Base-by-base conservation (phyloP, 2,888 invertebrate species). In the Aromia moschata region DNA sequence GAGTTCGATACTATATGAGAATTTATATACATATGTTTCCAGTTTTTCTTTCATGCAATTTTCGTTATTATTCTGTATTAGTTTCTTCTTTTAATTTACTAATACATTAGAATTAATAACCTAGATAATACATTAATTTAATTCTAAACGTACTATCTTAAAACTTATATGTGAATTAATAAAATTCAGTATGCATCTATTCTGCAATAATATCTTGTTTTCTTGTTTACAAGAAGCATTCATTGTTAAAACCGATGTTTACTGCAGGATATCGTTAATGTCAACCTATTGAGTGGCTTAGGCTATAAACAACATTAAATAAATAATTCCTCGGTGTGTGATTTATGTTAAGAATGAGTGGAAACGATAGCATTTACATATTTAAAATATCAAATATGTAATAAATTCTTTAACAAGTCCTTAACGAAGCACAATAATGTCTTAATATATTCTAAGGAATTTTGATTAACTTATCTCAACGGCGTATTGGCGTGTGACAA, bases 371-470 rank as follows among this genome's bases (percentile, higher is more conserved):
- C 14, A 49, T 40, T 51, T 51, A 16, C 51, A 51, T 40, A 30
- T 51, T 51, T 14, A 51, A 30, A 40, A 51, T 40, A 40, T 51
- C 51, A 51, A 51, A 51, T 40, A 37, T 25, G 11, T 49, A 45
- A 45, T 49, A 49, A 49, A 38, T 49, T 49, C 25, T 15, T 37
- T 20, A 43, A 43, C 43, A 44, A 40, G 37, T 51, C 16, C 51
- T 31, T 51, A 40, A 51, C 37, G 51, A 51, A 38, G 40, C 20
- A 40, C 30, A 51, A 40, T 51, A 55, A 55, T 25, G 38, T 46
- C 55, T 55, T 55, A 55, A 55, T 55, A 54, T 45, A 46, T 40
- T 55, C 38, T 44, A 55, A 55, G 46, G 46, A 55, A 46, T 55
- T 55, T 55, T 55, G 55, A 55, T 55, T 55, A 55, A 55, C 55